Base-by-base conservation (phyloP, 2,888 invertebrate species). In the Stenoptilia bipunctidactyla region DNA sequence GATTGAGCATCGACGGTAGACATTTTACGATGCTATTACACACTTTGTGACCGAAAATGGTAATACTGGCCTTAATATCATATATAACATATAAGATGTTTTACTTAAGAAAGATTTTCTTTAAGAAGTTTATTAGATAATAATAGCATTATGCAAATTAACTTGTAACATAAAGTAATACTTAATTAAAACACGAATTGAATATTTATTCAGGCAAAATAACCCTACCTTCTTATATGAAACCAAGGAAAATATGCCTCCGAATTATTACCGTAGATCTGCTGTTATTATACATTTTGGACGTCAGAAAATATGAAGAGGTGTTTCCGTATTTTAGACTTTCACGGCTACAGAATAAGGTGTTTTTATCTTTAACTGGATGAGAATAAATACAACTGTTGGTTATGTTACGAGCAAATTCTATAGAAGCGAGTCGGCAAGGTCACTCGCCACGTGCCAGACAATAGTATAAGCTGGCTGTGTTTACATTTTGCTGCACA, bases 381-480 rank as follows among this genome's bases (percentile, higher is more conserved):
- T 30, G 30, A n/a, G 30, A 30, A 30, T 10, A 4, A 30, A 30
- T 30, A 30, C 10, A 30, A 30, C 30, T 30, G 30, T 30, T 3
- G 9, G 30, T 30, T 30, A 9, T 30, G 30, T 30, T 30, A 12
- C 30, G 30, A 30, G 30, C 30, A 30, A 30, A 8, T 30, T 30
- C n/a, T 30, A 30, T 30, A 30, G 30, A 9, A n/a, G 9, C n/a
- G 9, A 30, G n/a, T 12, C 42, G 40, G 50, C 73, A 74, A 74
- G 75, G 74, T 72, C 75, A 54, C 45, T 38, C 46, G 62, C 66
- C 65, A 67, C 73, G 73, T 71, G 75, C 68, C 30, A 30, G 30
- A 30, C 30, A 30, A 30, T 30, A 12, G 30, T n/a, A 30, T 8
- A 30, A 5, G 5, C 25, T 25, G 25, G 12, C 30, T 30, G 8